A percentile compares a stretch with the other conserved stretches of the same genome.
These are phyloP conservation scores for Ictidomys tridecemlineatus DNA, from an alignment of 2,113 vertebrate genomes.

Conservation along the genomic window DNA sequence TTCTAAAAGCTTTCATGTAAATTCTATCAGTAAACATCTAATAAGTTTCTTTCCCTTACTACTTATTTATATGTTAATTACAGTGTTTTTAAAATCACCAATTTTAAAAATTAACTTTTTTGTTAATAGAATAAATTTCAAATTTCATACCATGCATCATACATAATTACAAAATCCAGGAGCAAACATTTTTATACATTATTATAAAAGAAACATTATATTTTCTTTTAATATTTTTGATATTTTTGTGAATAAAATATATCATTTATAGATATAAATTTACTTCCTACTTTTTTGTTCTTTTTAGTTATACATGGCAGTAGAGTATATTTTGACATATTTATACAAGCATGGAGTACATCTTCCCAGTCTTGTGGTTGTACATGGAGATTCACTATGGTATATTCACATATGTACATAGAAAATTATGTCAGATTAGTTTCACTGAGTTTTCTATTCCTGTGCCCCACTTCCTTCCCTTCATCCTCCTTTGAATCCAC, in stretches of 20 bases:
- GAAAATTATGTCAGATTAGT: too few species aligned
- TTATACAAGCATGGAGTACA: too few species aligned
- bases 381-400: too few species aligned
- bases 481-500: too few species aligned
- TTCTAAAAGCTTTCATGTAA: not conserved
- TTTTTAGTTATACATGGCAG: too few species aligned
- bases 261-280: not conserved
- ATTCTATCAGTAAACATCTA: not conserved
- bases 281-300: not conserved
- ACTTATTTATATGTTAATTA: not conserved
- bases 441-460: too few species aligned
- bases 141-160: not conserved
- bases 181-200: not conserved
- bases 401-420: too few species aligned
- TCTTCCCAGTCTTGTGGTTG: too few species aligned
- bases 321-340: too few species aligned
- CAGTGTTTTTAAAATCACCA: not conserved
- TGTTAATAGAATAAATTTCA: not conserved
- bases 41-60: not conserved
- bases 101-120: not conserved
- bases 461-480: too few species aligned
- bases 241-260: not conserved
- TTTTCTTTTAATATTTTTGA: not conserved
- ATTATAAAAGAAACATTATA: not conserved
- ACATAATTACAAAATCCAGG: not conserved